Conservation (phyloP, 1,140 invertebrate genomes). For the Bathynomus jamesi region DNA sequence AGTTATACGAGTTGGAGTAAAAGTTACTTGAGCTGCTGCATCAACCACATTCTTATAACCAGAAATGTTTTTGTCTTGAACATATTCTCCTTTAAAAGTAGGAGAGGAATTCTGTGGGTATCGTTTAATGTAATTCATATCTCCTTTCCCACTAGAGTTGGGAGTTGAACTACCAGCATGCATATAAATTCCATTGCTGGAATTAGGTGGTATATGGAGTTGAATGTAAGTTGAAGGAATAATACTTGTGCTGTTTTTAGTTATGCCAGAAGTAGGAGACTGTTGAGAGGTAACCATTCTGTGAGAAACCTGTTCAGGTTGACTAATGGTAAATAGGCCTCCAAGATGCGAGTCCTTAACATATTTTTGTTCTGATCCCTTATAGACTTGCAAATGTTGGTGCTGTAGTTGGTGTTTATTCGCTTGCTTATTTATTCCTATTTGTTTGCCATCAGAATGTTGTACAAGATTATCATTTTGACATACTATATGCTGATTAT, state of each 20-base stretch:
- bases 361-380: background rate
- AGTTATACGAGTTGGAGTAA: constrained; percentile 16
- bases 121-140: constrained; percentile 3
- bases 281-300: background rate
- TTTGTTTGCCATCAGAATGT: background rate
- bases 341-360: background rate
- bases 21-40: constrained; percentile 29
- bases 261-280: background rate
- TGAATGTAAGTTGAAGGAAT: background rate
- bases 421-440: background rate
- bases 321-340: background rate
- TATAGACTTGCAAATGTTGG: background rate
- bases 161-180: background rate
- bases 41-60: constrained; percentile 29
- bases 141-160: background rate
- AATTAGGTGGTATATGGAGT: constrained; percentile 2
- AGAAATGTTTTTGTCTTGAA: constrained; percentile 18
- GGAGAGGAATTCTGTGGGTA: constrained; percentile 6
- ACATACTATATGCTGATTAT: background rate
- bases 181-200: constrained; percentile 3
- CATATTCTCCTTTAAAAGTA: constrained; percentile 14
- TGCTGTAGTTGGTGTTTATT: background rate
- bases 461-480: background rate
- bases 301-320: background rate
- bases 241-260: background rate